phyloP scores from a whole-genome alignment of 2,113 vertebrate species.

The Muntiacus reevesi region DNA sequence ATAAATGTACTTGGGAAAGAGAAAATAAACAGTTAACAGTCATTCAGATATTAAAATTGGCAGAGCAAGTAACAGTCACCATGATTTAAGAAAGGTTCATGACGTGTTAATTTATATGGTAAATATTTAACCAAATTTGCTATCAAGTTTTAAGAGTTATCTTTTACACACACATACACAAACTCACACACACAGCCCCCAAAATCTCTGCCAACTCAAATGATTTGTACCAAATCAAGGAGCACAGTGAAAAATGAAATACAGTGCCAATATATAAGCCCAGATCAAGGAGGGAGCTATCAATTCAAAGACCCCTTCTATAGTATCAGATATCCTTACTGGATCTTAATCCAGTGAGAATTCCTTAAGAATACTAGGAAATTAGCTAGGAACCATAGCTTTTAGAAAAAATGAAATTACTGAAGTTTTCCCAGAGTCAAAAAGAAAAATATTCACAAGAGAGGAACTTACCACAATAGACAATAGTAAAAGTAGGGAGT shows the following conservation, averaged over 20 bases:
- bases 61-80: slow-evolving; percentile 71
- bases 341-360: slow-evolving; percentile 49
- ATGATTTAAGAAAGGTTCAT: slow-evolving; percentile 70
- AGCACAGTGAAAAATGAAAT: slow-evolving; percentile 17
- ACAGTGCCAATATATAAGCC: neutral
- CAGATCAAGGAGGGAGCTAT: neutral
- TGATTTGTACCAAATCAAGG: slow-evolving; percentile 9
- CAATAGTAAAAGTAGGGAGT: slow-evolving; percentile 99
- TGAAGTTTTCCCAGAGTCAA: slow-evolving; percentile 75
- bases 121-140: slow-evolving; percentile 74
- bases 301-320: slow-evolving; percentile 23
- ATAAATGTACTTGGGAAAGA: slow-evolving; percentile 76
- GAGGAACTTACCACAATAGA: slow-evolving; percentile 99
- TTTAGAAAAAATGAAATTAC: slow-evolving; percentile 77
- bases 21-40: slow-evolving; percentile 78
- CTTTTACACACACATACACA: slow-evolving; percentile 58
- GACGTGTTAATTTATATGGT: slow-evolving; percentile 75
- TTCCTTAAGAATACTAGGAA: slow-evolving; percentile 52
- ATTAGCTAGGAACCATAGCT: slow-evolving; percentile 80
- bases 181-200: neutral
- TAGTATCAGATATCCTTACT: slow-evolving; percentile 14
- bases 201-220: slow-evolving; percentile 77
- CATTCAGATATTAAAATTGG: slow-evolving; percentile 71
- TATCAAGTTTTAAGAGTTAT: slow-evolving; percentile 67
- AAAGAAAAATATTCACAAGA: slow-evolving; percentile 87